Conservation (phyloP, 2,797 vertebrate species). For the Acanthurus tractus region DNA sequence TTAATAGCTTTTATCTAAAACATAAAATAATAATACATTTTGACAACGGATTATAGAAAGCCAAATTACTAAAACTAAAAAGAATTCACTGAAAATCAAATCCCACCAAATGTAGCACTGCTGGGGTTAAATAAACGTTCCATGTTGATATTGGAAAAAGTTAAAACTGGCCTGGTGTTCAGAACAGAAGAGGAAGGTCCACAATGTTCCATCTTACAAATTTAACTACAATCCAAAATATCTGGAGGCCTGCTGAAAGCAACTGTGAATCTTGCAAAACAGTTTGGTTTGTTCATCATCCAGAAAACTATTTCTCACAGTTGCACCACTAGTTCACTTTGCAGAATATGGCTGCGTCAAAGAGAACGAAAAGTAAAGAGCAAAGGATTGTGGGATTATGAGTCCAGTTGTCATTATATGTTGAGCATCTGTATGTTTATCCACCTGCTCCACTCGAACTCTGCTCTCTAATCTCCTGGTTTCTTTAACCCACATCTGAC, state of each 20-base stretch:
- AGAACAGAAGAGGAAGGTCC: background rate
- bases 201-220: conserved; percentile 3
- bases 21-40: background rate
- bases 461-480: conserved; percentile 74
- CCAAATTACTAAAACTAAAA: conserved; percentile 4
- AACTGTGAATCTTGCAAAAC: conserved; percentile 10
- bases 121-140: conserved; percentile 11
- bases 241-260: conserved; percentile 7
- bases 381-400: conserved; percentile 9
- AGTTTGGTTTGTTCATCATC: conserved; percentile 25
- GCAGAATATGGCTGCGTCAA: conserved; percentile 20
- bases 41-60: background rate
- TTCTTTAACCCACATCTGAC: conserved; percentile 69
- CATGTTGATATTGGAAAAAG: background rate
- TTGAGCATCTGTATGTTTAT: conserved; percentile 72
- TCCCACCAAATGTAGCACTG: background rate
- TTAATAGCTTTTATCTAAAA: background rate
- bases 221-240: background rate
- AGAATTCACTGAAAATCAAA: background rate
- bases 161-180: conserved; percentile 1
- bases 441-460: conserved; percentile 76
- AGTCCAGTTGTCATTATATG: conserved; percentile 60
- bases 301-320: conserved; percentile 45
- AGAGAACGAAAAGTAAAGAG: conserved; percentile 6
- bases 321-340: background rate